phyloP scores from a whole-genome alignment of 2,888 invertebrate genomes.

The Eugnorisma glareosa region DNA sequence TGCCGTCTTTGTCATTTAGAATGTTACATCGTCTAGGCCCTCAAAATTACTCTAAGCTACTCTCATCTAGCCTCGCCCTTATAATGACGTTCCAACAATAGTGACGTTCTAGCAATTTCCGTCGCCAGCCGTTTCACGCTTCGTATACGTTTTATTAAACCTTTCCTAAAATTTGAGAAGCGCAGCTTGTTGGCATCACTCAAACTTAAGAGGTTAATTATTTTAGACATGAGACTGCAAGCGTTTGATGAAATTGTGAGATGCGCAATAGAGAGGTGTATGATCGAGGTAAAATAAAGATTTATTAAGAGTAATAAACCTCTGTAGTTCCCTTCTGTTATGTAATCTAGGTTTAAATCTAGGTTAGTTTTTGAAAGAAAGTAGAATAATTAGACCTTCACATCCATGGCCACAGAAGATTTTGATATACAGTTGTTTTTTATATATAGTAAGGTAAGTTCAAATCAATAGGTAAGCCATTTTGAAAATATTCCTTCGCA shows the following conservation, averaged over 20 bases:
- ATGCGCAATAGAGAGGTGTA: not conserved
- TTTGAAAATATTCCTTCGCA: not conserved
- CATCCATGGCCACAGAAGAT: not conserved
- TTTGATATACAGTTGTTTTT: not conserved
- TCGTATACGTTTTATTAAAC: conserved; percentile 58
- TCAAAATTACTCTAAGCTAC: not conserved
- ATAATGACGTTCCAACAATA: conserved; percentile 35
- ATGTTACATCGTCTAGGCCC: not conserved
- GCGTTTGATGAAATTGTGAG: not conserved
- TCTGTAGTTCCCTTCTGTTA: no score
- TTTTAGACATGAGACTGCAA: conserved; percentile 21
- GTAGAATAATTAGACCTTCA: not conserved
- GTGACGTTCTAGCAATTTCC: conserved; percentile 59
- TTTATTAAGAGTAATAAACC: not conserved
- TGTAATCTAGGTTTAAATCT: not conserved
- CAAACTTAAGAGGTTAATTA: conserved; percentile 40
- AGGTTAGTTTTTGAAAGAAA: not conserved
- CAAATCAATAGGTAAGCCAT: not conserved
- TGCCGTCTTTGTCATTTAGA: not conserved
- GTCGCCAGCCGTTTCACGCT: conserved; percentile 52
- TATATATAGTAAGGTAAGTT: not conserved
- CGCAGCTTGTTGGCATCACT: conserved; percentile 21
- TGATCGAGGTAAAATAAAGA: not conserved
- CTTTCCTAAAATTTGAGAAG: conserved; percentile 50
- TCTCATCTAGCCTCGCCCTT: conserved; percentile 15